Percentiles rank a stretch among this genome's conserved stretches.
These are phyloP conservation scores for Actias luna DNA, from an alignment of 2,888 invertebrate species.

Conservation along the genomic window DNA sequence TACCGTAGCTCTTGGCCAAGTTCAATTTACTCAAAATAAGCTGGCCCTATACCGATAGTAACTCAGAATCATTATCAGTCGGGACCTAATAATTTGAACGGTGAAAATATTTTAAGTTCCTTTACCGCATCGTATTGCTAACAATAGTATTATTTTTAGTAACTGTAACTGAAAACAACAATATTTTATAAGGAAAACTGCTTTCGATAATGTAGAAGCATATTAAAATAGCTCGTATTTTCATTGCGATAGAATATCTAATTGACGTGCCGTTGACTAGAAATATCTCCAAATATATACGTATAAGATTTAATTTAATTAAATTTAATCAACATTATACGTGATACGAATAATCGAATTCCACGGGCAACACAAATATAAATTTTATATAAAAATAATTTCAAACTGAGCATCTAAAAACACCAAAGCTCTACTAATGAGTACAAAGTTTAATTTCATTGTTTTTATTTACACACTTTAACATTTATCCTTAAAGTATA, in stretches of 20 bases:
- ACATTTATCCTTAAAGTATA: constrained; percentile 32
- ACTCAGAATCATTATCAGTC: constrained; percentile 3
- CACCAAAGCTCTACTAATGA: neutral
- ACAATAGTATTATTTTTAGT: neutral
- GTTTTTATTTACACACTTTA: constrained; percentile 17
- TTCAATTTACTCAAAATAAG: constrained; percentile 23
- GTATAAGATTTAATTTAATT: neutral
- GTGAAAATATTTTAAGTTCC: neutral
- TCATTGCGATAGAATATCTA: neutral
- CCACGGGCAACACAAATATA: neutral
- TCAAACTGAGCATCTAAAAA: neutral
- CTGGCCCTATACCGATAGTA: constrained; percentile 14
- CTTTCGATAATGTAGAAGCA: neutral
- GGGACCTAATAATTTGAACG: neutral
- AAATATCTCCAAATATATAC: neutral
- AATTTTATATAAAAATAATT: neutral
- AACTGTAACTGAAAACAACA: neutral
- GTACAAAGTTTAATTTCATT: neutral
- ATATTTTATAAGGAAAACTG: neutral
- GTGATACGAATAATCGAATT: neutral
- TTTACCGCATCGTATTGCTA: neutral
- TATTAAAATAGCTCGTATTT: neutral
- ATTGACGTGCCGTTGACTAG: constrained; percentile 1
- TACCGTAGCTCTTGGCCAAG: constrained; percentile 14
- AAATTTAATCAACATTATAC: neutral